These are phyloP conservation scores for Pygmarrhopalites habei DNA, from an alignment of 1,140 invertebrate genomes.

Conservation along the genomic window DNA sequence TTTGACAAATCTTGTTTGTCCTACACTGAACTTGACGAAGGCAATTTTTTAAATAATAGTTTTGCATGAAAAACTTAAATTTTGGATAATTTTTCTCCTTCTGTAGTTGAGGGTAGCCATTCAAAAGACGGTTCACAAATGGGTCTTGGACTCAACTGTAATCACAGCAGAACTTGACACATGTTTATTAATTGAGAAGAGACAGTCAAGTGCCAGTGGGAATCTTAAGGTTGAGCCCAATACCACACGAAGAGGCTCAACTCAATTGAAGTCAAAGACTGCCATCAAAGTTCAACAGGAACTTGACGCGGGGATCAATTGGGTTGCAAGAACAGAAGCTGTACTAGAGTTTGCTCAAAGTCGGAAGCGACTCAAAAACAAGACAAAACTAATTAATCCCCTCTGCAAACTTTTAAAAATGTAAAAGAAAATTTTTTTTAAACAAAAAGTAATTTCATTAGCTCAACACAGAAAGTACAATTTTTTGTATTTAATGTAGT, in stretches of 20 bases:
- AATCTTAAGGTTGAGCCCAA: constrained; percentile 53
- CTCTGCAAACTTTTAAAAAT: constrained; percentile 73
- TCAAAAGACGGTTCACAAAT: constrained; percentile 35
- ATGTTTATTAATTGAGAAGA: constrained; percentile 48
- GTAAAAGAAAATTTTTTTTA: constrained; percentile 40
- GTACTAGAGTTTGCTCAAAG: constrained; percentile 76
- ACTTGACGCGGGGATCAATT: neutral
- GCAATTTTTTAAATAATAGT: no score
- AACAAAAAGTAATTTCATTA: constrained; percentile 1
- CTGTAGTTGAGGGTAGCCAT: constrained; percentile 31
- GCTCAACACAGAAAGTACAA: no score
- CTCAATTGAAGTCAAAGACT: constrained; percentile 16
- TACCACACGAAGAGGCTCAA: neutral
- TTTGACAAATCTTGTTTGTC: no score
- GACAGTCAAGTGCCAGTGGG: constrained; percentile 47
- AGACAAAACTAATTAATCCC: constrained; percentile 58
- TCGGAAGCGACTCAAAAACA: constrained; percentile 65
- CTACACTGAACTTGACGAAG: no score
- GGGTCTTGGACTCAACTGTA: constrained; percentile 53
- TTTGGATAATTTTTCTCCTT: no score
- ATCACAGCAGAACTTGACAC: constrained; percentile 53
- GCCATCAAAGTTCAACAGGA: constrained; percentile 9
- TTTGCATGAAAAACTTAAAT: no score
- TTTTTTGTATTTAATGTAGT: no score
- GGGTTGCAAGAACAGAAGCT: constrained; percentile 68